A percentile compares a stretch with the other conserved stretches of the same genome.
These are phyloP conservation scores for Metalampra italica DNA, from an alignment of 2,888 invertebrate species.

Conservation along the genomic window DNA sequence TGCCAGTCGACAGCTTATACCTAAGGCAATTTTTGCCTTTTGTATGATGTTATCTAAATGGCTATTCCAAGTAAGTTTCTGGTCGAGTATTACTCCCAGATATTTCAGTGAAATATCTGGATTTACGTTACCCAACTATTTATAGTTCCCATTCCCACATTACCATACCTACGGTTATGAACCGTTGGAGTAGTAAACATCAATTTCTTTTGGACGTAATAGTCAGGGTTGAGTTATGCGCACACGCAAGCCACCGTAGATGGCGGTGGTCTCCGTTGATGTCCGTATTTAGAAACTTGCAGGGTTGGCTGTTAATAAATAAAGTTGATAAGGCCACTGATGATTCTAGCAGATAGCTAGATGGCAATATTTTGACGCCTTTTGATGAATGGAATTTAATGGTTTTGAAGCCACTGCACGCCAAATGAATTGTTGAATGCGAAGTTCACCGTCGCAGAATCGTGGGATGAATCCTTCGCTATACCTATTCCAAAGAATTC, in stretches of 20 bases:
- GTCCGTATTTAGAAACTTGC: conserved; percentile 53
- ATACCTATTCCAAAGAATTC: not conserved
- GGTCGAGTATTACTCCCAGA: no score
- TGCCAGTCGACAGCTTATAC: no score
- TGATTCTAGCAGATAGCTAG: not conserved
- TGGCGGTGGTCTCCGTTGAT: conserved; percentile 45
- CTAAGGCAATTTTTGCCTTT: no score
- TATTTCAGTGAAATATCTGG: no score
- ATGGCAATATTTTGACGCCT: not conserved
- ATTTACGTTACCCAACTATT: no score
- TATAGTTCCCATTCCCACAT: no score
- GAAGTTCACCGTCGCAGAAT: no score
- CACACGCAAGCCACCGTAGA: conserved; percentile 30
- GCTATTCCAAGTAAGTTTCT: no score
- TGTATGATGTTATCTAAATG: no score
- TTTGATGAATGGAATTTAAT: no score
- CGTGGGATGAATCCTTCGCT: no score
- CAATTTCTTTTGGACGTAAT: conserved; percentile 3
- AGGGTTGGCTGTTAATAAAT: conserved; percentile 31
- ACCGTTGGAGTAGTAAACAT: conserved; percentile 1
- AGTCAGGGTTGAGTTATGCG: conserved; percentile 6
- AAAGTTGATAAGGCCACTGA: conserved; percentile 17
- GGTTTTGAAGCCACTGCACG: not conserved
- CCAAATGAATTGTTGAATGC: no score
- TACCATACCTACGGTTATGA: conserved; percentile 10